These are phyloP conservation scores for Drosophila cardini DNA, from an alignment of 1,140 invertebrate genomes.

Conservation along the genomic window DNA sequence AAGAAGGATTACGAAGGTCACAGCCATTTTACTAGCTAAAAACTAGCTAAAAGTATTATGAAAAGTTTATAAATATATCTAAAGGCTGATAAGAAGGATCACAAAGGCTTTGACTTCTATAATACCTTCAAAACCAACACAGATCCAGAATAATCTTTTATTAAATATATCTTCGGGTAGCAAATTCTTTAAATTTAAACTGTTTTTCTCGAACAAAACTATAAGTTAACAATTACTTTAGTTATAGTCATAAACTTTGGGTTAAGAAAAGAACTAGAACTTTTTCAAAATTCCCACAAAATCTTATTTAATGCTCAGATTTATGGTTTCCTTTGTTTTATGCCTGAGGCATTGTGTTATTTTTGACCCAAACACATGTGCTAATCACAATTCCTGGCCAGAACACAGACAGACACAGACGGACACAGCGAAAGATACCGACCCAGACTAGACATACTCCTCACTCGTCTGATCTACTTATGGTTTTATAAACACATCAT, in stretches of 20 bases:
- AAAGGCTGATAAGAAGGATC: too few relatives aligned
- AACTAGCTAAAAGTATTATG: too few relatives aligned
- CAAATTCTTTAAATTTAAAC: too few relatives aligned
- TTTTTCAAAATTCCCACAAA: slow-evolving; percentile 34
- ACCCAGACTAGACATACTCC: neutral
- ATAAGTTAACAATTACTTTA: too few relatives aligned
- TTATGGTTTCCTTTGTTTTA: slow-evolving; percentile 26
- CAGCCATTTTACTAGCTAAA: too few relatives aligned
- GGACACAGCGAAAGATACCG: neutral
- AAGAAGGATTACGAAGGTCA: too few relatives aligned
- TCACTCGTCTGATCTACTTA: slow-evolving; percentile 23
- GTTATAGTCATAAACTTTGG: too few relatives aligned
- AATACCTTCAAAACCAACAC: too few relatives aligned
- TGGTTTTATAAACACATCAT: slow-evolving; percentile 59
- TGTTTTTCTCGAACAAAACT: too few relatives aligned
- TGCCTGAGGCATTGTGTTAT: slow-evolving; percentile 30
- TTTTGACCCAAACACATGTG: slow-evolving; percentile 22
- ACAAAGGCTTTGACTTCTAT: too few relatives aligned
- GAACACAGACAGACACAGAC: slow-evolving; percentile 14
- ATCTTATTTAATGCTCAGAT: slow-evolving; percentile 10
- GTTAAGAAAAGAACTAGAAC: slow-evolving; percentile 33
- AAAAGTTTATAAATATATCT: slow-evolving; percentile 14
- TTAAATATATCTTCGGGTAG: too few relatives aligned
- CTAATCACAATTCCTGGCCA: slow-evolving; percentile 11
- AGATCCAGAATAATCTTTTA: too few relatives aligned